Conservation (phyloP, 2,113 vertebrate genomes). For the Pavo muticus region DNA sequence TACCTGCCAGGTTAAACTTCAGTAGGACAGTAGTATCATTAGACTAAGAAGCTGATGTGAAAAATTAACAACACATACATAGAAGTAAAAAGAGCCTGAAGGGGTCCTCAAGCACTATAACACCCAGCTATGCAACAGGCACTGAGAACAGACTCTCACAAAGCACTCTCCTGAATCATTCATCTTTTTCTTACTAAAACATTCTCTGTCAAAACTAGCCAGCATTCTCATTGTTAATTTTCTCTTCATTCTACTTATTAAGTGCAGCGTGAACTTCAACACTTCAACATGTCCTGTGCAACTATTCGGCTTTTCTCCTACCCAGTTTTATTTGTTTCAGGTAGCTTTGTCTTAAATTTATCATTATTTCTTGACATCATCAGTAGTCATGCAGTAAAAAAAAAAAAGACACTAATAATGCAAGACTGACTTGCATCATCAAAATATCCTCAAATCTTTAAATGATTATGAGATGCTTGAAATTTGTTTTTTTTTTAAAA, state of each 20-base stretch:
- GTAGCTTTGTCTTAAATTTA: neutral
- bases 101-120: neutral
- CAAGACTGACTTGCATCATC: neutral
- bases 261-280: fast-evolving
- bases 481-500: neutral
- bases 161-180: neutral
- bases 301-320: neutral
- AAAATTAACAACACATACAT: neutral
- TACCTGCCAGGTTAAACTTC: no score
- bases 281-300: neutral
- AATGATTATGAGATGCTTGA: neutral
- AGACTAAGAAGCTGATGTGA: neutral
- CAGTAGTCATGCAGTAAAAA: neutral
- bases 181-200: neutral
- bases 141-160: fast-evolving
- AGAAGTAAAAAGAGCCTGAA: neutral
- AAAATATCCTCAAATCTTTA: neutral
- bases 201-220: neutral
- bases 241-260: neutral
- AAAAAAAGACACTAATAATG: neutral
- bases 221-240: neutral
- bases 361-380: neutral
- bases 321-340: neutral
- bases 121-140: neutral
- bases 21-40: neutral